A percentile compares a stretch with the other conserved stretches of the same genome.
phyloP scores from a whole-genome alignment of 2,888 invertebrate species.

The Ommatoiulus sabulosus region DNA sequence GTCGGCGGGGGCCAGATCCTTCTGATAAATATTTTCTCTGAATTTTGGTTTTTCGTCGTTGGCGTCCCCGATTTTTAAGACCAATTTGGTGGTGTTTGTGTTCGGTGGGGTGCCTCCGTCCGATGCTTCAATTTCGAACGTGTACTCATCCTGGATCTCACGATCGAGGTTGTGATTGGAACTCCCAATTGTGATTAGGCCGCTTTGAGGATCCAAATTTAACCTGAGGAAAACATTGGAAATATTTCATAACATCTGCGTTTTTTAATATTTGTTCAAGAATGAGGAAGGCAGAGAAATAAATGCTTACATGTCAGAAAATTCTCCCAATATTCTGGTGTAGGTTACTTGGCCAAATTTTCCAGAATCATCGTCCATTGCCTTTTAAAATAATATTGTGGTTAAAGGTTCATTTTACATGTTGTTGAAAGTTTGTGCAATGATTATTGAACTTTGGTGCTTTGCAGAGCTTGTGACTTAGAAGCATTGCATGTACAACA shows the following conservation, averaged over 20 bases:
- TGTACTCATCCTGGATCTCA: conserved; percentile 75
- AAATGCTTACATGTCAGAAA: conserved; percentile 74
- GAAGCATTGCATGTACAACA: too few species aligned
- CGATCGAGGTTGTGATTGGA: conserved; percentile 84
- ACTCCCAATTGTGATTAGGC: conserved; percentile 82
- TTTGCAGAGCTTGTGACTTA: too few species aligned
- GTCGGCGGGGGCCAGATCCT: conserved; percentile 80
- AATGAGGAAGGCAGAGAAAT: too few species aligned
- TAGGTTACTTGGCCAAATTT: conserved; percentile 82
- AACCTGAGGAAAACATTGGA: conserved; percentile 67
- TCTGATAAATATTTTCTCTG: conserved; percentile 82
- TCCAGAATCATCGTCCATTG: conserved; percentile 84
- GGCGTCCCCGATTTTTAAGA: conserved; percentile 75
- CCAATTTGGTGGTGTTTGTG: conserved; percentile 63
- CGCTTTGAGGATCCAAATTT: conserved; percentile 80
- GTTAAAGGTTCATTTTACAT: too few species aligned
- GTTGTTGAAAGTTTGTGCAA: too few species aligned
- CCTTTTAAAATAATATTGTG: conserved; percentile 70
- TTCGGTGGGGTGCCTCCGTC: conserved; percentile 74
- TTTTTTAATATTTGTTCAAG: too few species aligned
- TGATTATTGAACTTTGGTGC: too few species aligned
- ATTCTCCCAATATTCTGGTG: conserved; percentile 80
- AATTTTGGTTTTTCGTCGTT: conserved; percentile 91
- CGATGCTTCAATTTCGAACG: conserved; percentile 85
- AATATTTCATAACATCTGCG: background rate